phyloP scores from a whole-genome alignment of 2,797 vertebrate species.

The Eremophila alpestris region DNA sequence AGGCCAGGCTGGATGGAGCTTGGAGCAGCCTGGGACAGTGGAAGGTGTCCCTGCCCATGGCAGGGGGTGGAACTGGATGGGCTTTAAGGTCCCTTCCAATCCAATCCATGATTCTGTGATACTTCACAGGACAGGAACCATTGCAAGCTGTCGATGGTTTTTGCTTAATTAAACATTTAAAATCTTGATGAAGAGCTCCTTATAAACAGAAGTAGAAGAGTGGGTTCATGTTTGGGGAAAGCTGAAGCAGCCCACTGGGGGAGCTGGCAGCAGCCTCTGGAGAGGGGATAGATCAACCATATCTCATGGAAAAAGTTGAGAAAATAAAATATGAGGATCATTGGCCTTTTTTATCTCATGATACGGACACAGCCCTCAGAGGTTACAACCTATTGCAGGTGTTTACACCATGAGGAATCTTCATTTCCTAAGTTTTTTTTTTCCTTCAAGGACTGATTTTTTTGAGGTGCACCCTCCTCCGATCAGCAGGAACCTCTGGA shows the following conservation, averaged over 20 bases:
- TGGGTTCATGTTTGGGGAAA: background rate
- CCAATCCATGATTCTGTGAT: background rate
- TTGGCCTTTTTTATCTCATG: background rate
- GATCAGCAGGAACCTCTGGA: background rate
- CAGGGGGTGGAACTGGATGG: fast-evolving
- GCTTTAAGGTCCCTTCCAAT: background rate
- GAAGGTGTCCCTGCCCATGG: background rate
- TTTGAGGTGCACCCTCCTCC: background rate
- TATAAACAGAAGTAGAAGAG: background rate
- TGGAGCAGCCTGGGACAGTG: fast-evolving
- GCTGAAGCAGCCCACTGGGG: background rate
- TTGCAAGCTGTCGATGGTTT: background rate
- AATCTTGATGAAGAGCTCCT: background rate
- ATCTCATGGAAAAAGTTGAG: background rate
- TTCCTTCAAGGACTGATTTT: background rate
- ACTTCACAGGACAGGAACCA: background rate
- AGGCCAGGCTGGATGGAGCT: fast-evolving
- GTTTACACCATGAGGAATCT: background rate
- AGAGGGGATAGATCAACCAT: background rate
- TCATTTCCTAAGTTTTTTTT: background rate
- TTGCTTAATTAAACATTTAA: background rate
- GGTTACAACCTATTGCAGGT: background rate
- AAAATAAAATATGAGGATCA: background rate
- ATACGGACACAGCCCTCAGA: background rate
- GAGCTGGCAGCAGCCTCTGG: background rate